phyloP scores from a whole-genome alignment of 2,888 invertebrate genomes.

The Stenoptilia bipunctidactyla region DNA sequence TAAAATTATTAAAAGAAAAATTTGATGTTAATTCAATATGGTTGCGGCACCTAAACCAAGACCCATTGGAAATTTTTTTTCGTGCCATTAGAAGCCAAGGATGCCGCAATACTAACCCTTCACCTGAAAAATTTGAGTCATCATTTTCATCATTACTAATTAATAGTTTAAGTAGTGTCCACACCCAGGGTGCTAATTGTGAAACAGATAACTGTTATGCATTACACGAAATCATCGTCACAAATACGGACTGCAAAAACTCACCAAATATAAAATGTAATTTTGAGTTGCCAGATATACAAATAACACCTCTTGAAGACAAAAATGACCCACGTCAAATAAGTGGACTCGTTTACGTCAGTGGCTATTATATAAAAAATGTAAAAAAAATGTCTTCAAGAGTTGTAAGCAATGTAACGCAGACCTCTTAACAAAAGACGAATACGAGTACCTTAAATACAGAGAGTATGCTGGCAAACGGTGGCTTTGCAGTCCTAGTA shows the following conservation, averaged over 20 bases:
- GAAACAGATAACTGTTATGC: too few relatives aligned
- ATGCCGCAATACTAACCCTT: conserved; percentile 14
- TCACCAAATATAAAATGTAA: conserved; percentile 15
- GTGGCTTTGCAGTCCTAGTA: conserved; percentile 8
- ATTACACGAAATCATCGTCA: not conserved
- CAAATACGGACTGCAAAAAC: not conserved
- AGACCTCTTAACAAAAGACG: conserved; percentile 4
- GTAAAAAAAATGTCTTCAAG: conserved; percentile 13
- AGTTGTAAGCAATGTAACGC: conserved; percentile 9
- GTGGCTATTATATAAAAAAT: not conserved
- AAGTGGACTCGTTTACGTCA: conserved; percentile 11
- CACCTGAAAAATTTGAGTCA: conserved; percentile 10
- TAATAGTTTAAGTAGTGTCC: conserved; percentile 16
- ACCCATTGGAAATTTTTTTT: conserved; percentile 20
- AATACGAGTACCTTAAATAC: conserved; percentile 7
- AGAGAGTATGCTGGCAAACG: conserved; percentile 5
- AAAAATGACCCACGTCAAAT: conserved; percentile 5
- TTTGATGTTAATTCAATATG: conserved; percentile 7
- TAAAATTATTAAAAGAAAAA: conserved; percentile 1
- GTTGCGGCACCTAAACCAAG: conserved; percentile 19
- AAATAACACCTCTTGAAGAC: not conserved
- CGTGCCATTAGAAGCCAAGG: conserved; percentile 17
- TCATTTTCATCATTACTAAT: conserved; percentile 13
- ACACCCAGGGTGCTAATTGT: conserved; percentile 13
- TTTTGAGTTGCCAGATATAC: conserved; percentile 5